phyloP scores from a whole-genome alignment of 2,113 vertebrate species.

The Pyrgilauda ruficollis region DNA sequence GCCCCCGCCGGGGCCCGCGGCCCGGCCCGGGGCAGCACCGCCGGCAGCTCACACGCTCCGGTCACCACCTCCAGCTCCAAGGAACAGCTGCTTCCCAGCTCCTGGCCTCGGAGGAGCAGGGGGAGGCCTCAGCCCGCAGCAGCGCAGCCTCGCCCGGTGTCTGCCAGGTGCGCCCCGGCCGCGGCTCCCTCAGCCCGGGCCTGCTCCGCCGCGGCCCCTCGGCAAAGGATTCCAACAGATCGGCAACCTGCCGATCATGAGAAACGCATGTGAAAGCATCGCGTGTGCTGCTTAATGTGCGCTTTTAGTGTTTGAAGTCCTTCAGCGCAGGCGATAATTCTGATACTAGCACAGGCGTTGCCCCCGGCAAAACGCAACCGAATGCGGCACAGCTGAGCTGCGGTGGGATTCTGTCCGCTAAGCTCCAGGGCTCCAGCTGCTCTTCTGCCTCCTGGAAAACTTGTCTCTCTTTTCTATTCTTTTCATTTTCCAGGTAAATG shows the following conservation, averaged over 20 bases:
- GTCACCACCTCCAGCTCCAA: not conserved
- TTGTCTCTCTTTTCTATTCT: not conserved
- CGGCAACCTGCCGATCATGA: not conserved
- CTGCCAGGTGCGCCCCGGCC: not conserved
- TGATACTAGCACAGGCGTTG: not conserved
- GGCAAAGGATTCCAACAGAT: no score
- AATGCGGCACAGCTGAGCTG: not conserved
- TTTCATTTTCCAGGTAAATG: not conserved
- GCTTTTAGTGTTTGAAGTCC: not conserved
- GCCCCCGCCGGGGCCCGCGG: not conserved
- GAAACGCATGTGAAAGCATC: not conserved
- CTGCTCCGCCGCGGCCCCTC: not conserved
- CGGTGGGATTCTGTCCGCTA: accelerated
- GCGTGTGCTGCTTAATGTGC: accelerated
- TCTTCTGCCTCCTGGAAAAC: not conserved
- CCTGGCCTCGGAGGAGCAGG: not conserved
- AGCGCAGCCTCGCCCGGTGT: not conserved
- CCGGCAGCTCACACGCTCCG: not conserved
- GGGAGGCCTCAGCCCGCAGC: not conserved
- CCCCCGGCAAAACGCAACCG: not conserved
- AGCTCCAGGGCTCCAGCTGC: not conserved
- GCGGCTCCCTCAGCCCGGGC: not conserved
- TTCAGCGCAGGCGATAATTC: not conserved
- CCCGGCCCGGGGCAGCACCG: not conserved
- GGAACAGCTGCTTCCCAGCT: not conserved